These are phyloP conservation scores for Nemoura dubitans DNA, from an alignment of 2,888 invertebrate genomes.

Conservation along the genomic window DNA sequence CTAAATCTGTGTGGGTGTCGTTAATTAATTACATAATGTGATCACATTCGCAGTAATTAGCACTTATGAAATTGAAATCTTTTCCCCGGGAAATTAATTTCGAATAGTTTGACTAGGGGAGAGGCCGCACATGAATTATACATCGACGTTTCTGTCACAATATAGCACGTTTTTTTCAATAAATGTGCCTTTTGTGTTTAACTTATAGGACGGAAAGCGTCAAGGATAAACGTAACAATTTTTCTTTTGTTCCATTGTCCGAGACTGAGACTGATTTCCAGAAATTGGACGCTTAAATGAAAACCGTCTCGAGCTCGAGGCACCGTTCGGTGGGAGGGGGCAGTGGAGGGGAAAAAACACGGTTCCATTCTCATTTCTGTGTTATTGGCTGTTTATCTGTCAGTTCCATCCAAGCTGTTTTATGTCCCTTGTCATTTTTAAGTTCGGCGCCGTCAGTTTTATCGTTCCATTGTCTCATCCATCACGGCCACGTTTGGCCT, in stretches of 20 bases:
- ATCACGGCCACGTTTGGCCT: slow-evolving; percentile 22
- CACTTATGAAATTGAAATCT: not conserved
- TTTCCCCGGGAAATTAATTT: not conserved
- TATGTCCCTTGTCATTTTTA: slow-evolving; percentile 39
- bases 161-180: not conserved
- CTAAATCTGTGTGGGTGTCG: not conserved
- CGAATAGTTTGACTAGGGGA: not conserved
- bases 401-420: slow-evolving; percentile 36
- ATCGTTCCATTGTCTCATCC: slow-evolving; percentile 38
- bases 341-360: not conserved
- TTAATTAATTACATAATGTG: not conserved
- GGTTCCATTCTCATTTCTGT: slow-evolving; percentile 28
- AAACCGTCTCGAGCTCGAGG: not conserved
- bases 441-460: slow-evolving; percentile 30
- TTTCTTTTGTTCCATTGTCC: slow-evolving; percentile 1
- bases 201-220: not conserved
- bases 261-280: not conserved
- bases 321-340: not conserved
- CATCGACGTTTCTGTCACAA: no score
- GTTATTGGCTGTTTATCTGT: slow-evolving; percentile 38
- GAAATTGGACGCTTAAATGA: not conserved
- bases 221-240: not conserved
- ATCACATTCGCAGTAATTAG: not conserved
- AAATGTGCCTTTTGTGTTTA: not conserved
- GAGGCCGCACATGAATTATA: not conserved